A percentile compares a stretch with the other conserved stretches of the same genome.
Evolutionary conservation across 2,888 invertebrate genomes (phyloP).

Genomic region (Scaptomyza reducta): DNA sequence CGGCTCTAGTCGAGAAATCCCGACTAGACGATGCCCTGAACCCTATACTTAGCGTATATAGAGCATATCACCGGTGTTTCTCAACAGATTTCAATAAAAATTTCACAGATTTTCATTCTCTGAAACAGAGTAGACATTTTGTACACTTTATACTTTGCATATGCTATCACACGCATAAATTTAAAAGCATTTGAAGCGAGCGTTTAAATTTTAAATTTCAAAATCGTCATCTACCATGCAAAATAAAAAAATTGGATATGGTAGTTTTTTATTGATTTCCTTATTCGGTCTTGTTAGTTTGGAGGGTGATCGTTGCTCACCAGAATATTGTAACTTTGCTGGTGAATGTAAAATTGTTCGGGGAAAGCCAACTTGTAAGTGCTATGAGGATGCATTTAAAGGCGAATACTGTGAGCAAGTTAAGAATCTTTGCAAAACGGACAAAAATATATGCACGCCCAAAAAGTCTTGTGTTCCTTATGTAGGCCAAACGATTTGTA

Average conservation of each 20-base stretch:
- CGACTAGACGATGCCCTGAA: too few relatives aligned
- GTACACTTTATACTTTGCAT: too few relatives aligned
- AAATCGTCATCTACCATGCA: slow-evolving; percentile 3
- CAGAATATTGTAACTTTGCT: slow-evolving; percentile 46
- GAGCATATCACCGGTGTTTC: too few relatives aligned
- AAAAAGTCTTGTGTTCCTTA: slow-evolving; percentile 25
- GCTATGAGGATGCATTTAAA: slow-evolving; percentile 37
- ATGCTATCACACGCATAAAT: background rate
- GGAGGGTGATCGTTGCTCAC: slow-evolving; percentile 14
- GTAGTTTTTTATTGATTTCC: slow-evolving; percentile 1
- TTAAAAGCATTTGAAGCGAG: background rate
- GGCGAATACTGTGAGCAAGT: slow-evolving; percentile 43
- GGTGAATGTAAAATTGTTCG: slow-evolving; percentile 32
- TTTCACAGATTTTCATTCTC: too few relatives aligned
- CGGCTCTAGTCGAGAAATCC: too few relatives aligned
- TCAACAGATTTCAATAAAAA: too few relatives aligned
- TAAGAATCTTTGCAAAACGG: slow-evolving; percentile 27
- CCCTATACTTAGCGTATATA: too few relatives aligned
- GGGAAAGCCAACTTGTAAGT: slow-evolving; percentile 25
- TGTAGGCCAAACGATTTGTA: slow-evolving; percentile 34
- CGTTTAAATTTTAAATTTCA: background rate
- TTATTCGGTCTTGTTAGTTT: background rate
- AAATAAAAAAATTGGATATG: background rate
- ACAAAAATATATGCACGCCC: slow-evolving; percentile 9
- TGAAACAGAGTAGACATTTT: too few relatives aligned